Base-by-base conservation (phyloP, 2,113 vertebrate genomes). In the Ariopsis seemanni region DNA sequence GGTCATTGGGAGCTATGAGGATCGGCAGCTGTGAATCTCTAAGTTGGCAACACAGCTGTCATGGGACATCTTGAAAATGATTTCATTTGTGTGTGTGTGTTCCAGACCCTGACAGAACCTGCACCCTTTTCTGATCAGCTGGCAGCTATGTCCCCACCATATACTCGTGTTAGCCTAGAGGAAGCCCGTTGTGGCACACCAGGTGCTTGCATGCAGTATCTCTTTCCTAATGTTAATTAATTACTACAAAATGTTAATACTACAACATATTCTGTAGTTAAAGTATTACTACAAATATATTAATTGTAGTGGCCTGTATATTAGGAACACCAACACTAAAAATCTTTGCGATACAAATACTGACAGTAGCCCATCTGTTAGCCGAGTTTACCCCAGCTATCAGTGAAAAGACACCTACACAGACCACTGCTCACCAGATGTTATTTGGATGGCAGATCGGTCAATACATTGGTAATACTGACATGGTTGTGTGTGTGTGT, bases 121-220 rank as follows among this genome's bases (percentile, higher is more conserved):
- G 98, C 97, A 67, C 97, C 97, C 0, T 99, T 98, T 87, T 96
- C 97, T 72, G 97, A 99, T 92, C 96, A 99, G 93, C 94, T 98
- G 85, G 90, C 93, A 75, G 89, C 91, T 30, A 90, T 77, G 25
- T 67, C 55, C 86, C 96, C 94, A 85, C 96, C 96, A 0, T 99
- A 99, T 74, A 75, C 91, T 89, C 95, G 98, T 91, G 97, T 99
- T 74, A 97, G 93, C 0, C 96, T 97, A 93, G 97, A 98, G 79
- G 96, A 97, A 90, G 98, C 98, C 0, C 93, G 94, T 90, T 95
- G 88, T 91, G 98, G 98, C 86, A 99, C 98, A 14, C 96, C 96
- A 34, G 89, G 98, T 99, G 93, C 94, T 96, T 80, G 20, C 5
- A 62, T 25, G 7, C 58, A 17, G 1, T 22, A 52, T 62, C 22